phyloP scores from a whole-genome alignment of 2,113 vertebrate species.

The Dipodomys ordii region DNA sequence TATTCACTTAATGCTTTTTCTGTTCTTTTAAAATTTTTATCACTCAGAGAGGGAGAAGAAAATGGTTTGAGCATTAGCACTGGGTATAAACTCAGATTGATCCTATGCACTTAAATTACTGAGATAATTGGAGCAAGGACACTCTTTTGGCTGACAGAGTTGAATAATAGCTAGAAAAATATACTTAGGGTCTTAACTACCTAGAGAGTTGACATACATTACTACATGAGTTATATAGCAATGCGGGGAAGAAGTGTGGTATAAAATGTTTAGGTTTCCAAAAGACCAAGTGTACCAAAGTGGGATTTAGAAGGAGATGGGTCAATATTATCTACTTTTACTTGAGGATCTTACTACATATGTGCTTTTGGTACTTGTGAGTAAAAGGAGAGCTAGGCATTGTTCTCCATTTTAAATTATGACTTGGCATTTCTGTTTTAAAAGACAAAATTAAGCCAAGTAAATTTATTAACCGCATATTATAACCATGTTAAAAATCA shows the following conservation, averaged over 20 bases:
- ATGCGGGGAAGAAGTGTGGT: not conserved
- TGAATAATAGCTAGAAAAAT: slow-evolving; percentile 48
- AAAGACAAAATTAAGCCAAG: not conserved
- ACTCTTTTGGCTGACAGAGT: slow-evolving; percentile 41
- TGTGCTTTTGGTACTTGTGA: not conserved
- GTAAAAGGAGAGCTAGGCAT: not conserved
- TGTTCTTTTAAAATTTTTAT: slow-evolving; percentile 83
- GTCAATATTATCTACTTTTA: not conserved
- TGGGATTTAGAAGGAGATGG: not conserved
- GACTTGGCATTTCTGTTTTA: not conserved
- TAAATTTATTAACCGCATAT: not conserved
- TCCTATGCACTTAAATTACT: slow-evolving; percentile 63
- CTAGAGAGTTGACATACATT: not conserved
- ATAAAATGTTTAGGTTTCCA: not conserved
- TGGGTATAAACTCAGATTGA: slow-evolving; percentile 68
- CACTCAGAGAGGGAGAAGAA: slow-evolving; percentile 77
- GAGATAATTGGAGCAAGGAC: slow-evolving; percentile 72
- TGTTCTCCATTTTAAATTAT: not conserved
- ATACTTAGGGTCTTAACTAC: not conserved
- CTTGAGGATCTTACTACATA: not conserved
- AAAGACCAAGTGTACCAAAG: not conserved
- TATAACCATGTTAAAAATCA: not conserved
- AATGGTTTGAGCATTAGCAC: slow-evolving; percentile 70
- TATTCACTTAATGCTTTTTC: slow-evolving; percentile 82
- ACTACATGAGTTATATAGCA: not conserved